Evolutionary conservation across 1,140 invertebrate species (phyloP), one percentile per base, ranked within the genome.

Genomic region (Atta colombica): DNA sequence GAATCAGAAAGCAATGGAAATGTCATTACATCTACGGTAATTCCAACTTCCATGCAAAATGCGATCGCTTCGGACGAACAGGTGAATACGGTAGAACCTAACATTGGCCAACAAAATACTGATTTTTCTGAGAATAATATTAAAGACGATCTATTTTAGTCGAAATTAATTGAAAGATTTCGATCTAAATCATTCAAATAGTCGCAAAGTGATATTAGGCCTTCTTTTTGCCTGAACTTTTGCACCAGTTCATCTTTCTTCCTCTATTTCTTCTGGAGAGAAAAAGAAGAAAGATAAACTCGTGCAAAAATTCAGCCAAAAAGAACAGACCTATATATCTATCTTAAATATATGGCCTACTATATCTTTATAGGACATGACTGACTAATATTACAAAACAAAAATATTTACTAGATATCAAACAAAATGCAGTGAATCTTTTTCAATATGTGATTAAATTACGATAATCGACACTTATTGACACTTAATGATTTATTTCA

Each of bases 1-100:
- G 91, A 94, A n/a, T 51, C 3, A 16, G 25, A 75, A 74, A 63
- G 16, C 31, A 74, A 72, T 10, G 68, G 8, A 51, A 61, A 49
- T 49, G n/a, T 12, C 4, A 10, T n/a, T 7, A 14, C 18, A 8
- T 60, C 78, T 31, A 21, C 49, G 16, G 25, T 60, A 72, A 81
- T 51, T 55, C n/a, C 77, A 60, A 82, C n/a, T 60, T 61, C 53
- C 3, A 21, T 55, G 28, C 35, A 72, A 45, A 82, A 71, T 31
- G 25, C 28, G 8, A 49, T 8, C 10, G 14, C 7, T 61, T 45
- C 68, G 8, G 58, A 16, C 4, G 53, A 82, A 10, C n/a, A 65
- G 25, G 25, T 55, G 31, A 69, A 55, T 28, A 81, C n/a, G 1
- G 18, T 25, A 14, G 45, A 81, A 14, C 35, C 77, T 71, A 55